Evolutionary conservation across 1,140 invertebrate species (phyloP).

Genomic region (Cotesia vestalis): DNA sequence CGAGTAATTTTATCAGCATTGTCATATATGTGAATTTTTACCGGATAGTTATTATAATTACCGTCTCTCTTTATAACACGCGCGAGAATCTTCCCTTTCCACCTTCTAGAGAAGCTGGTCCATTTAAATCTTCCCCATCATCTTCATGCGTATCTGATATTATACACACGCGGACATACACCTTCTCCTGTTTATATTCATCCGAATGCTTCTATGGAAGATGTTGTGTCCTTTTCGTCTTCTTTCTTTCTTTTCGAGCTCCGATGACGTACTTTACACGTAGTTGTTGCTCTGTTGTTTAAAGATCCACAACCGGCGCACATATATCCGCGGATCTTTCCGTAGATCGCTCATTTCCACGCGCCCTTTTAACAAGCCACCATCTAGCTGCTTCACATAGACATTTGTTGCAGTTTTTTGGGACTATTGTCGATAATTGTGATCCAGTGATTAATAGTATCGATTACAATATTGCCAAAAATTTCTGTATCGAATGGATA

Average conservation of each 20-base stretch:
- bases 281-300: neutral
- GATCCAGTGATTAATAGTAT: too few species aligned
- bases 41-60: too few species aligned
- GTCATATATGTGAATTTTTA: too few species aligned
- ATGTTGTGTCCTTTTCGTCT: neutral
- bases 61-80: too few species aligned
- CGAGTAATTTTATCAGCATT: neutral
- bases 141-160: neutral
- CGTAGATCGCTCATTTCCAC: conserved; percentile 33
- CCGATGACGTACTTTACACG: conserved; percentile 26
- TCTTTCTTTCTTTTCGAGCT: conserved; percentile 21
- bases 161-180: neutral
- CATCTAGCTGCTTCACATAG: neutral
- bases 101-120: neutral
- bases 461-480: too few species aligned
- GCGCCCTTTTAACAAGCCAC: conserved; percentile 19
- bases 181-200: too few species aligned
- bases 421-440: too few species aligned
- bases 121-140: neutral
- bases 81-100: neutral
- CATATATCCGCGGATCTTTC: conserved; percentile 26
- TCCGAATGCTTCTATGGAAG: too few species aligned
- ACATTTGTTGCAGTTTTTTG: too few species aligned
- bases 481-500: too few species aligned
- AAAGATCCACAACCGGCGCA: conserved; percentile 11